A percentile compares a stretch with the other conserved stretches of the same genome.
phyloP scores from a whole-genome alignment of 2,888 invertebrate genomes.

The Eupeodes luniger region DNA sequence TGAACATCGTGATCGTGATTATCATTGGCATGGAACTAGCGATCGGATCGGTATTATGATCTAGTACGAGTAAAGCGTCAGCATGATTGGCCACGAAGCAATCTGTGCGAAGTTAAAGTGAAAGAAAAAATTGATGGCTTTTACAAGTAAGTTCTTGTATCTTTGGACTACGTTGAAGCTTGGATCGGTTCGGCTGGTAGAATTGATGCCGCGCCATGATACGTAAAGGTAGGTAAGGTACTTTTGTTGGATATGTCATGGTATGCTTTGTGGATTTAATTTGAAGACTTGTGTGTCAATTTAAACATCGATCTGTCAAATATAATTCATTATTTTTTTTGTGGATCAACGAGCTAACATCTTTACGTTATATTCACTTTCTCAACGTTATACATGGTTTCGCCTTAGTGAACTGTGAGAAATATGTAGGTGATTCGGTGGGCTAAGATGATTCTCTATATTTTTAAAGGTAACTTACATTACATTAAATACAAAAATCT shows the following conservation, averaged over 20 bases:
- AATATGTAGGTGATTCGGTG: background rate
- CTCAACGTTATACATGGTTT: slow-evolving; percentile 3
- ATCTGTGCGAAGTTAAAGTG: slow-evolving; percentile 63
- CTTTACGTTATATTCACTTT: slow-evolving; percentile 43
- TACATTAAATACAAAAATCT: too few species aligned
- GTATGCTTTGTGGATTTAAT: slow-evolving; percentile 31
- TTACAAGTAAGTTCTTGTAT: slow-evolving; percentile 43
- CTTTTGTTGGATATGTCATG: slow-evolving; percentile 12
- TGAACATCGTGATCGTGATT: slow-evolving; percentile 56
- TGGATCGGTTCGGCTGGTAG: slow-evolving; percentile 11
- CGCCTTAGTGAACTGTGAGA: background rate
- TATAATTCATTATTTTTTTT: slow-evolving; percentile 45
- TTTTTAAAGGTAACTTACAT: too few species aligned
- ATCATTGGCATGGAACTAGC: slow-evolving; percentile 58
- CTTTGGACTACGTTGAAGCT: background rate
- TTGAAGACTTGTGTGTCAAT: slow-evolving; percentile 39
- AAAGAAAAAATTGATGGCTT: slow-evolving; percentile 63
- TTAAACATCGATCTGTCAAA: slow-evolving; percentile 13
- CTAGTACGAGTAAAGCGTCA: slow-evolving; percentile 39
- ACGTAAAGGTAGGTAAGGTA: background rate
- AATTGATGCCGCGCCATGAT: slow-evolving; percentile 37
- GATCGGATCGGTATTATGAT: slow-evolving; percentile 57
- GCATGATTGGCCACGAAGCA: slow-evolving; percentile 58
- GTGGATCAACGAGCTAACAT: slow-evolving; percentile 19
- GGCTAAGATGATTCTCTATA: background rate